Conservation (phyloP, 2,888 invertebrate genomes). For the Itoplectis maculator region DNA sequence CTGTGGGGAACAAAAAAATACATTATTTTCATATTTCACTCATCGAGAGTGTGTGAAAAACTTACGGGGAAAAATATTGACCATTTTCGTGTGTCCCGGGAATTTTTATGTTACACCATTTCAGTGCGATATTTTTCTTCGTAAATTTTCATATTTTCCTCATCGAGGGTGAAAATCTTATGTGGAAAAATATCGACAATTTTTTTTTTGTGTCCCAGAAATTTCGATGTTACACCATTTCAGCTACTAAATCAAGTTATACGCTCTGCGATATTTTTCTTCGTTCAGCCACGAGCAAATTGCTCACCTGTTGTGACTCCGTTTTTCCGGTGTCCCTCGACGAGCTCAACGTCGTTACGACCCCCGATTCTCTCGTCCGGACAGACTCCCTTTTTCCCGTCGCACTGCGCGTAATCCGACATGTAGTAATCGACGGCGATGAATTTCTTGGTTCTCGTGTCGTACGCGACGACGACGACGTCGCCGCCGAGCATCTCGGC, state of each 20-base stretch:
- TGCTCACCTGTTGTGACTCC: conserved; percentile 89
- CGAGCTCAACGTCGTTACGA: conserved; percentile 90
- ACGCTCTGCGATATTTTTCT: background rate
- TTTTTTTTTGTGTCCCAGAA: too few relatives aligned
- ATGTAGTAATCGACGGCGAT: conserved; percentile 94
- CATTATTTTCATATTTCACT: too few relatives aligned
- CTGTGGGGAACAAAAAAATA: conserved; percentile 74
- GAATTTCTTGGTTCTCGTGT: conserved; percentile 87
- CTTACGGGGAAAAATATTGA: too few relatives aligned
- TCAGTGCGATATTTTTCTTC: too few relatives aligned
- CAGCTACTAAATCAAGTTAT: too few relatives aligned
- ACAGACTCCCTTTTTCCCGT: conserved; percentile 93
- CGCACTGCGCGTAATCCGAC: conserved; percentile 92
- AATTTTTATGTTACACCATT: too few relatives aligned
- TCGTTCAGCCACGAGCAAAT: background rate
- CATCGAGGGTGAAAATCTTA: too few relatives aligned
- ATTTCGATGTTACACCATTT: too few relatives aligned
- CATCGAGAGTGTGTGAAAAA: too few relatives aligned
- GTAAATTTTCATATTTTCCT: too few relatives aligned
- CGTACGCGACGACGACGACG: conserved; percentile 92
- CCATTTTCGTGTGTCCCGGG: too few relatives aligned
- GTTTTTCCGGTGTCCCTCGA: conserved; percentile 91
- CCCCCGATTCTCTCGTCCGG: conserved; percentile 94
- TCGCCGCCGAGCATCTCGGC: conserved; percentile 93
- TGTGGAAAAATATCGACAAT: too few relatives aligned